Conservation (phyloP, 1,140 invertebrate genomes). For the Zeugodacus cucurbitae region DNA sequence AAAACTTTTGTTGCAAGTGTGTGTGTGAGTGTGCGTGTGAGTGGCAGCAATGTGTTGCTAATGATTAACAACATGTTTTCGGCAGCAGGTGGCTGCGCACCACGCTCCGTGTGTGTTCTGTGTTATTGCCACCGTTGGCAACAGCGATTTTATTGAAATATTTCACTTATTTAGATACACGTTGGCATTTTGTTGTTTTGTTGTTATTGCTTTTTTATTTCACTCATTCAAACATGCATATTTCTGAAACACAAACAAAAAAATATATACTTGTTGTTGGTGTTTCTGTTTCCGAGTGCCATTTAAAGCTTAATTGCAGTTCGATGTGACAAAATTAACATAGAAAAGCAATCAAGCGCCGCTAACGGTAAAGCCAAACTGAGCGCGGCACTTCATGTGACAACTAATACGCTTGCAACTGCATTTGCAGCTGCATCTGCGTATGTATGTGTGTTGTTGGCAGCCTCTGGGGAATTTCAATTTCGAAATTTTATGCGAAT, state of each 20-base stretch:
- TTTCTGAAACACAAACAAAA: background rate
- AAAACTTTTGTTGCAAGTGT: background rate
- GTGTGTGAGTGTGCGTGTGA: background rate
- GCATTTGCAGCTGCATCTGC: too few relatives aligned
- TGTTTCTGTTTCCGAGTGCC: background rate
- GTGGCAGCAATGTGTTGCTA: conserved; percentile 24
- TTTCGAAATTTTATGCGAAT: conserved; percentile 18
- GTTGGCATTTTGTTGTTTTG: background rate
- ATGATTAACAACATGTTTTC: conserved; percentile 33
- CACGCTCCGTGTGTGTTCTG: background rate
- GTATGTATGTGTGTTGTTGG: background rate
- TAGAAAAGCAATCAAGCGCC: conserved; percentile 22
- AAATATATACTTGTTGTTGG: background rate
- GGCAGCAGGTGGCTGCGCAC: conserved; percentile 16
- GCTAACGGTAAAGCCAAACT: background rate
- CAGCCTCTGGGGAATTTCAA: conserved; percentile 26
- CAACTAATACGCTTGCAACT: background rate
- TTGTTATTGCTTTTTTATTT: background rate
- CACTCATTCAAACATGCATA: background rate
- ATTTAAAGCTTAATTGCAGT: conserved; percentile 24
- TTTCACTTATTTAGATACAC: conserved; percentile 13
- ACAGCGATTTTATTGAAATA: background rate
- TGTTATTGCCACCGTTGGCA: background rate
- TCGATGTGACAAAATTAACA: conserved; percentile 38
- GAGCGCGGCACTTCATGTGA: background rate